phyloP scores from a whole-genome alignment of 2,797 vertebrate species.

The Alca torda region DNA sequence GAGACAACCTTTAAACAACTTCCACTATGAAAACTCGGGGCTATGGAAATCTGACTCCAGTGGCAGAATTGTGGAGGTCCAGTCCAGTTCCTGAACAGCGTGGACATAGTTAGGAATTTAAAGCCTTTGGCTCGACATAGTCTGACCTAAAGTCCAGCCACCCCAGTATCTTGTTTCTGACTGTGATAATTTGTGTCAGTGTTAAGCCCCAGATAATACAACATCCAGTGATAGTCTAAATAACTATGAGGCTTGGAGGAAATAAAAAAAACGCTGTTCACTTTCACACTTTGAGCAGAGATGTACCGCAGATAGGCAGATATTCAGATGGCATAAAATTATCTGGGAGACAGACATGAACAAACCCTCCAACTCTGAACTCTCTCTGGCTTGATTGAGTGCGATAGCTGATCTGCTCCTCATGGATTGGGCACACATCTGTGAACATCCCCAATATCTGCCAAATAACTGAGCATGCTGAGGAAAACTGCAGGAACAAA shows the following conservation, averaged over 20 bases:
- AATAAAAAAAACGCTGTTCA: neutral
- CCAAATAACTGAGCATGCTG: neutral
- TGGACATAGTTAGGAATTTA: neutral
- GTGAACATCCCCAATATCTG: neutral
- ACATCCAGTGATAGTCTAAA: neutral
- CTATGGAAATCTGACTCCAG: neutral
- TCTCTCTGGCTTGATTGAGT: neutral
- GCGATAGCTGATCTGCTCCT: neutral
- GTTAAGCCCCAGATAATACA: neutral
- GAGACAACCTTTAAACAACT: constrained; percentile 6
- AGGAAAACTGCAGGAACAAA: neutral
- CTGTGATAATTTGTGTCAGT: neutral
- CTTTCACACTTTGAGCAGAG: neutral
- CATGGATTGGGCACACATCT: neutral
- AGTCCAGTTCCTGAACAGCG: neutral
- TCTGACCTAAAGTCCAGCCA: neutral
- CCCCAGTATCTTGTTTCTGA: neutral
- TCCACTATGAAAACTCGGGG: neutral
- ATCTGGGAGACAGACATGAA: neutral
- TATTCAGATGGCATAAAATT: neutral
- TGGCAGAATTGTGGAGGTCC: neutral
- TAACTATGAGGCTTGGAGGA: neutral
- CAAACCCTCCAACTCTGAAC: neutral
- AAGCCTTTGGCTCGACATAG: neutral
- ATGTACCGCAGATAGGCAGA: neutral